Evolutionary conservation across 2,113 vertebrate genomes (phyloP).

Genomic region (Myotis yumanensis): DNA sequence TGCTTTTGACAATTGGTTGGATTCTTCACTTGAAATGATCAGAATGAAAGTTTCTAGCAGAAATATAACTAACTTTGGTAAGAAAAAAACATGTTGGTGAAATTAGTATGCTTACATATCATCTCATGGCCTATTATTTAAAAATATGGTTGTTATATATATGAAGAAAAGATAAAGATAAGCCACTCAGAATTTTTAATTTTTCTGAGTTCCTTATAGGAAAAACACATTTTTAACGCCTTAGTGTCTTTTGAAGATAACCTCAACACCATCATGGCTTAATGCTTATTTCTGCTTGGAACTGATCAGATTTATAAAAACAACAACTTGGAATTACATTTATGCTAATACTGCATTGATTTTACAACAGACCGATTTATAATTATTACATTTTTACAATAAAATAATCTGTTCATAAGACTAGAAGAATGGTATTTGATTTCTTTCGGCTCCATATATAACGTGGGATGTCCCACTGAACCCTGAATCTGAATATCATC

Average conservation of each 20-base stretch:
- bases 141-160: not conserved
- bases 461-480: not conserved
- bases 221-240: not conserved
- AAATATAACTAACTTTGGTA: slow-evolving; percentile 39
- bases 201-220: slow-evolving; percentile 40
- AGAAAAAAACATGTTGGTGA: slow-evolving; percentile 18
- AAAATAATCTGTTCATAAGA: slow-evolving; percentile 60
- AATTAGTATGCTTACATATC: slow-evolving; percentile 38
- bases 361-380: slow-evolving; percentile 50
- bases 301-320: not conserved
- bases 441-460: not conserved
- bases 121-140: slow-evolving; percentile 22
- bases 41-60: slow-evolving; percentile 7
- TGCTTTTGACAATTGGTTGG: slow-evolving; percentile 4
- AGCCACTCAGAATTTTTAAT: not conserved
- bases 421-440: slow-evolving; percentile 4
- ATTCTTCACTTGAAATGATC: slow-evolving; percentile 52
- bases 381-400: slow-evolving; percentile 69
- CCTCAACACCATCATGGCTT: not conserved
- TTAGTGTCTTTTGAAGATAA: not conserved
- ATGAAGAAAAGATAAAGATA: slow-evolving; percentile 31
- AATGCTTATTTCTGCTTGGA: slow-evolving; percentile 32
- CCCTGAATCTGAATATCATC: not conserved
- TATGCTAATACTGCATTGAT: slow-evolving; percentile 41
- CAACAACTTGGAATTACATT: slow-evolving; percentile 7